Conservation (phyloP, 53 echinoderm and acorn worm genomes). For the Crossaster papposus region DNA sequence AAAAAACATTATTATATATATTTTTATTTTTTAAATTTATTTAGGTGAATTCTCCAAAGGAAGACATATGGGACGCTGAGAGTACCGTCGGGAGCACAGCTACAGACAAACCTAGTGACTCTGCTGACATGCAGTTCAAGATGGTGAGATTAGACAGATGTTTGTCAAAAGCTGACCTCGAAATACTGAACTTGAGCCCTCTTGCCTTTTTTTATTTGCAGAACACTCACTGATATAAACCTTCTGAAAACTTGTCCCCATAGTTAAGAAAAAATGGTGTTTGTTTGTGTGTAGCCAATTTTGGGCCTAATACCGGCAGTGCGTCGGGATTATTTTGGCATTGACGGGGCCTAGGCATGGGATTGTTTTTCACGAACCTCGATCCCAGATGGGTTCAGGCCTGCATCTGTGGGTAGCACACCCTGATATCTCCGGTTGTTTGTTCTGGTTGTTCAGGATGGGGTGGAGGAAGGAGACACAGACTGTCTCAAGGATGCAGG, state of each 20-base stretch:
- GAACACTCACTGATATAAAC: too few species aligned
- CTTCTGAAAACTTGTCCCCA: too few species aligned
- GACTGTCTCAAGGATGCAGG: constrained; percentile 31
- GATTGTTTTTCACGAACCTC: background rate
- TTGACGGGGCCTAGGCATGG: too few species aligned
- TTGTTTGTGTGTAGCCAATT: too few species aligned
- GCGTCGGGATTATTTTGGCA: too few species aligned
- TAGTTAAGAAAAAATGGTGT: too few species aligned
- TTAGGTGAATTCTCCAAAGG: constrained; percentile 75
- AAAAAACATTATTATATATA: too few species aligned
- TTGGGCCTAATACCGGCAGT: too few species aligned
- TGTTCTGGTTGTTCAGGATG: constrained; percentile 30
- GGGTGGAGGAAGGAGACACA: constrained; percentile 47
- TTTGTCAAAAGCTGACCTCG: background rate
- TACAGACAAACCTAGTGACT: constrained; percentile 7
- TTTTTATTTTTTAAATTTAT: background rate
- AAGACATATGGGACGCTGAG: constrained; percentile 69
- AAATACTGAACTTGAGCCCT: background rate
- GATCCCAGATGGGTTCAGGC: background rate
- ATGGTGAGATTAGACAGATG: constrained; percentile 52
- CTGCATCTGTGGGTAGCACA: too few species aligned
- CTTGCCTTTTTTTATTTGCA: background rate
- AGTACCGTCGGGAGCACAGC: constrained; percentile 33
- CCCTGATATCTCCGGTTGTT: too few species aligned
- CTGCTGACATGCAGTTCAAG: constrained; percentile 62